Evolutionary conservation across 2,797 vertebrate genomes (phyloP), one percentile per base, ranked within the genome.

Genomic region (Percopsis omiscomaycus): DNA sequence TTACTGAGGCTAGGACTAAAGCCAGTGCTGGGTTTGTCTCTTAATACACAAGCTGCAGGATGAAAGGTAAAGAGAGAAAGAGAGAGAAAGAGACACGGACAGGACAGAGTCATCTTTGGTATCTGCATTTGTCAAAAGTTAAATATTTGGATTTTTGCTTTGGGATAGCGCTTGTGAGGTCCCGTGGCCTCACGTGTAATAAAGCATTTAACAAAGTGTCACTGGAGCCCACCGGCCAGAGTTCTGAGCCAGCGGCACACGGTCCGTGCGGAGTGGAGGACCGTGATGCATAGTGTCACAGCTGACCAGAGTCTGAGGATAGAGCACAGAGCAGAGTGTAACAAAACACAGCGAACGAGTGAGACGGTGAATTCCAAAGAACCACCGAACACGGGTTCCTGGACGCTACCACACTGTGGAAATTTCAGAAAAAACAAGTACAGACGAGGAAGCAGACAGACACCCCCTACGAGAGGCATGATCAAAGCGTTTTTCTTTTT

Each of bases 121-220:
- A 97, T 98, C 93, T 96, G 96, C 95, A 92, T 96, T 96, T 98
- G 96, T 95, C 95, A 95, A 96, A 96, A 93, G 93, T 95, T 95
- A 95, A 94, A 98, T 96, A 96, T 99, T 97, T 98, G 97, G 95
- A 96, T 97, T 97, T 96, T 92, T 98, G 95, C 98, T 99, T 99
- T 98, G 97, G 97, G 95, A 98, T 98, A 95, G 95, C 95, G 96
- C 96, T 98, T 92, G 94, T 92, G 93, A 95, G 93, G 80, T 94
- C 96, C 93, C 92, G 93, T 90, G 91, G 94, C 89, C 88, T 85
- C 88, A 88, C 86, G 73, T 74, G 69, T 92, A 93, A 94, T 95
- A 95, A 96, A 97, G 95, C 89, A 80, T 93, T 80, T 63, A 79
- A 88, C 89, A 89, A 92, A 94, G 94, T 93, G 93, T 94, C 93